Evolutionary conservation across 2,888 invertebrate species (phyloP).

Genomic region (Sceliomorpha sp.): DNA sequence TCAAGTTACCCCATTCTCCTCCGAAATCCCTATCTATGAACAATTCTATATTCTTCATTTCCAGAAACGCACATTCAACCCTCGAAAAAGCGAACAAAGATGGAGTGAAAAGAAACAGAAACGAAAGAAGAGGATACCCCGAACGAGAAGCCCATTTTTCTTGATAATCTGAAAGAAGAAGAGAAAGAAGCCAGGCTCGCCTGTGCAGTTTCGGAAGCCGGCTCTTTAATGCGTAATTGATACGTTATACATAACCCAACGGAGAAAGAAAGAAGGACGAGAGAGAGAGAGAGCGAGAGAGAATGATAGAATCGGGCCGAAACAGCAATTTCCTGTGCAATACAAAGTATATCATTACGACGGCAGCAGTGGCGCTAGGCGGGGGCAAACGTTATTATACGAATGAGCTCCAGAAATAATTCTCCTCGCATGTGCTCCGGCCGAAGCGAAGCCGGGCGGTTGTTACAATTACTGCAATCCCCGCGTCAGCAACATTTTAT

Average conservation of each 20-base stretch:
- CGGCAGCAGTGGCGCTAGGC: neutral
- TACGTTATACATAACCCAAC: conserved; percentile 1
- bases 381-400: conserved; percentile 21
- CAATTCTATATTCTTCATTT: no score
- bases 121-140: no score
- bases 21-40: no score
- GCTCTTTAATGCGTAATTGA: conserved; percentile 19
- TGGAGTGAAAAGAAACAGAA: no score
- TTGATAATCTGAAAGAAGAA: no score
- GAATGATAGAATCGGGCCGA: neutral
- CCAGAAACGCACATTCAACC: no score
- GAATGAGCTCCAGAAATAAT: conserved; percentile 30
- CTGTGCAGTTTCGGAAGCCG: neutral
- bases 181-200: no score
- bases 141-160: no score
- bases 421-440: conserved; percentile 11
- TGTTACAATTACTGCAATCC: conserved; percentile 32
- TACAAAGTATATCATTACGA: conserved; percentile 3
- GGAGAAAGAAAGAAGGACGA: no score
- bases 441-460: conserved; percentile 18
- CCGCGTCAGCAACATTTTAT: conserved; percentile 40
- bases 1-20: no score
- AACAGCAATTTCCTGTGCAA: conserved; percentile 7
- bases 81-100: no score
- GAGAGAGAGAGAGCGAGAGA: no score